A percentile compares a stretch with the other conserved stretches of the same genome.
These are phyloP conservation scores for Alosa alosa DNA, from an alignment of 2,113 vertebrate genomes.

Conservation along the genomic window DNA sequence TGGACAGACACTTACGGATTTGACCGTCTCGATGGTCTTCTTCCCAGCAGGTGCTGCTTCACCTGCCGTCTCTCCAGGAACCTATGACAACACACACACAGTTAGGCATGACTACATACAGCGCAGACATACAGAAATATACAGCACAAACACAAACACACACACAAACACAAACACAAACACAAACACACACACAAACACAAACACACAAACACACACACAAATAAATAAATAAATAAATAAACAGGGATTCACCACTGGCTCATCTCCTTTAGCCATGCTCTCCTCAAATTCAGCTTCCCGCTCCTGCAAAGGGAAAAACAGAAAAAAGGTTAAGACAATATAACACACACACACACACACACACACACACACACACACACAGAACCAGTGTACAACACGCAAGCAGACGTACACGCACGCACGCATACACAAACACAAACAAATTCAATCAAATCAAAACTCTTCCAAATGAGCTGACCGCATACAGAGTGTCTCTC, in stretches of 20 bases:
- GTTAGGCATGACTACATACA: neutral
- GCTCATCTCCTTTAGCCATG: slow-evolving; percentile 83
- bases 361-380: no score
- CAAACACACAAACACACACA: no score
- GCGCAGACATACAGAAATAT: neutral
- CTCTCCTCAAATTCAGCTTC: slow-evolving; percentile 94
- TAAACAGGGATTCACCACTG: slow-evolving; percentile 78
- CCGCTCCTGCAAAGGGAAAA: slow-evolving; percentile 72
- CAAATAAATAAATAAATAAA: no score
- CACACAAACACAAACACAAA: slow-evolving; percentile 9
- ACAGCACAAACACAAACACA: slow-evolving; percentile 3
- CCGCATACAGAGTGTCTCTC: no score
- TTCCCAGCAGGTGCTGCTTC: slow-evolving; percentile 85
- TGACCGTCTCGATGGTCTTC: slow-evolving; percentile 93
- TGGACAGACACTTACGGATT: slow-evolving; percentile 81
- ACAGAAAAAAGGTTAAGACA: neutral
- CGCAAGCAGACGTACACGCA: no score
- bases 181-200: neutral
- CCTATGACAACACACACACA: slow-evolving; percentile 63
- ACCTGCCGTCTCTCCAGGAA: slow-evolving; percentile 86
- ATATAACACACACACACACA: neutral
- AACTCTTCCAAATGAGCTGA: no score
- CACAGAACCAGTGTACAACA: neutral
- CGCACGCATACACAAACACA: no score
- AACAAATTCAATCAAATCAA: no score